Conservation (phyloP, 2,113 vertebrate genomes). For the Tachycineta bicolor region DNA sequence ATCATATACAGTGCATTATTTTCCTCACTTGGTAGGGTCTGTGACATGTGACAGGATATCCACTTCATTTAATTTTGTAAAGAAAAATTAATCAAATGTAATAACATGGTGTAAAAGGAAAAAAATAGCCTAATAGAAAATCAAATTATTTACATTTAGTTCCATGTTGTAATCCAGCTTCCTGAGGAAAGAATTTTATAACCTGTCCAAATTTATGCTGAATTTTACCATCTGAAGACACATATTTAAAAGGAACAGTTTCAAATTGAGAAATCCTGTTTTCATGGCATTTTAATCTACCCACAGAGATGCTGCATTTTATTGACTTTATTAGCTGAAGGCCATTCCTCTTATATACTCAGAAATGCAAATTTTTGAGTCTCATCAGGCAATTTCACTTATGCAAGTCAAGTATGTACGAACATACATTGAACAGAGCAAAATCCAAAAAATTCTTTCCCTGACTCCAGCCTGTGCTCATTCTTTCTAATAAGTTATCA, state of each 20-base stretch:
- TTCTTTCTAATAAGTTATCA: slow-evolving; percentile 10
- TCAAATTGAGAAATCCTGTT: not conserved
- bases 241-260: not conserved
- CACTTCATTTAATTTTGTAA: not conserved
- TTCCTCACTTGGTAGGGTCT: not conserved
- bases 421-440: not conserved
- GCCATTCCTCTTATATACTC: not conserved
- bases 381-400: not conserved
- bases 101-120: not conserved
- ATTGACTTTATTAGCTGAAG: not conserved
- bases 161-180: not conserved
- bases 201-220: not conserved
- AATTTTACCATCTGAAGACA: not conserved
- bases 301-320: not conserved
- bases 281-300: not conserved
- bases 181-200: not conserved
- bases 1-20: not conserved
- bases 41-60: not conserved
- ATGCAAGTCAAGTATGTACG: not conserved
- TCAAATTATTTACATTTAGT: not conserved
- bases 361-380: not conserved
- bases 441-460: not conserved
- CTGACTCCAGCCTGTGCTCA: not conserved
- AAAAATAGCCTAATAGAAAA: not conserved
- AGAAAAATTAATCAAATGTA: not conserved